Percentiles rank a stretch among this genome's conserved stretches.
phyloP scores from a whole-genome alignment of 1,140 invertebrate genomes.

The Prorops nasuta region DNA sequence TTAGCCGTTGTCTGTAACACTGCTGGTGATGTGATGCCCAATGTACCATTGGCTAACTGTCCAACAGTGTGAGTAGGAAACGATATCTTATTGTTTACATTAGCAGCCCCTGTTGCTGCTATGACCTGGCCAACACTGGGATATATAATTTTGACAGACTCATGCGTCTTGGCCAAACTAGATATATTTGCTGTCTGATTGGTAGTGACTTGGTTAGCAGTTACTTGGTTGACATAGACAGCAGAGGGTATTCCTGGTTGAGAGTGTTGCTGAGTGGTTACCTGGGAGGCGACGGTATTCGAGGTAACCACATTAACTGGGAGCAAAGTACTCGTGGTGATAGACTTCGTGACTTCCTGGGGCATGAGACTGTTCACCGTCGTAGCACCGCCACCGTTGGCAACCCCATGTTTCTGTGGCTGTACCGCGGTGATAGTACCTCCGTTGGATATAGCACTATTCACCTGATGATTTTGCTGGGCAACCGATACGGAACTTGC shows the following conservation, averaged over 20 bases:
- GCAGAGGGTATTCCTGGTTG: constrained; percentile 31
- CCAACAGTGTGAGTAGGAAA: constrained; percentile 60
- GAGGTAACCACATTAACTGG: constrained; percentile 47
- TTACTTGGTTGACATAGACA: constrained; percentile 46
- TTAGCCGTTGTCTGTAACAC: constrained; percentile 42
- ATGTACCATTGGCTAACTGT: constrained; percentile 47
- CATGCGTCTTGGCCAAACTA: constrained; percentile 31
- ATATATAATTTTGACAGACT: constrained; percentile 56
- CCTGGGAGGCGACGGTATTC: constrained; percentile 43
- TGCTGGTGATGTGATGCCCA: constrained; percentile 41
- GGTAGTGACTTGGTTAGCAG: constrained; percentile 42
- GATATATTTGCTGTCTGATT: constrained; percentile 35
- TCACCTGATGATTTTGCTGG: constrained; percentile 63
- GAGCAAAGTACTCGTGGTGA: constrained; percentile 41
- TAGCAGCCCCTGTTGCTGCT: constrained; percentile 42
- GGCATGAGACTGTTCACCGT: constrained; percentile 48
- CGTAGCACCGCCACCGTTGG: constrained; percentile 57
- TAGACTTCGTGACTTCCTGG: constrained; percentile 48
- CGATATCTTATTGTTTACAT: constrained; percentile 44
- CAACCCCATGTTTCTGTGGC: constrained; percentile 63
- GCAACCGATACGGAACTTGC: constrained; percentile 55
- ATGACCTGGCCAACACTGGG: constrained; percentile 48
- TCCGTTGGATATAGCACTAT: constrained; percentile 63
- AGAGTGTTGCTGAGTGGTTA: constrained; percentile 42
- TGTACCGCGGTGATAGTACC: constrained; percentile 53